Conservation (phyloP, 2,797 vertebrate species). For the Urosaurus nigricauda region DNA sequence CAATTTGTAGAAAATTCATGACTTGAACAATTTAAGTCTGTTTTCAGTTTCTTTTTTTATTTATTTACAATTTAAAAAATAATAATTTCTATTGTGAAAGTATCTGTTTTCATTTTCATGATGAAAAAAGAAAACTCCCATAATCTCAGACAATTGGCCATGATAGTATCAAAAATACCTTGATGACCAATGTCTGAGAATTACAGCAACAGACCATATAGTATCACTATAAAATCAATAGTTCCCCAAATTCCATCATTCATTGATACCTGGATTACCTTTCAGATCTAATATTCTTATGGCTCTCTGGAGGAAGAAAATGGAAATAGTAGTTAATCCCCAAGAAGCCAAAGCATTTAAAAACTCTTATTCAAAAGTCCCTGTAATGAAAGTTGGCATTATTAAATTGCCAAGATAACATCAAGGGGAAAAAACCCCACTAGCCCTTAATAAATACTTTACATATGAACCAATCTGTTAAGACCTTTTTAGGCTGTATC, state of each 20-base stretch:
- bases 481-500: background rate
- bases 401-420: constrained; percentile 18
- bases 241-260: background rate
- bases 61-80: too few species aligned
- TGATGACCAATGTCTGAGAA: too few species aligned
- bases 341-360: background rate
- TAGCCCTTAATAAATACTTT: background rate
- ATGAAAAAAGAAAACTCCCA: background rate
- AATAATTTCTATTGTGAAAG: too few species aligned
- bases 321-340: background rate
- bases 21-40: background rate
- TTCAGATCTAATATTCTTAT: background rate
- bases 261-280: too few species aligned
- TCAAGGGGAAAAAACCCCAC: background rate
- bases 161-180: too few species aligned
- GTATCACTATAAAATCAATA: background rate
- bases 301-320: background rate
- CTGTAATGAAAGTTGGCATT: constrained; percentile 23
- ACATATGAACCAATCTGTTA: background rate
- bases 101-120: background rate
- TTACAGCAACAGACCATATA: too few species aligned
- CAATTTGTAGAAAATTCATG: background rate
- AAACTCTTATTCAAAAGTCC: background rate
- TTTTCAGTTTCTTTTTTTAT: too few species aligned
- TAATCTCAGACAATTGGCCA: background rate